A percentile compares a stretch with the other conserved stretches of the same genome.
These are phyloP conservation scores for Epinephelus fuscoguttatus DNA, from an alignment of 2,113 vertebrate genomes.

Conservation along the genomic window DNA sequence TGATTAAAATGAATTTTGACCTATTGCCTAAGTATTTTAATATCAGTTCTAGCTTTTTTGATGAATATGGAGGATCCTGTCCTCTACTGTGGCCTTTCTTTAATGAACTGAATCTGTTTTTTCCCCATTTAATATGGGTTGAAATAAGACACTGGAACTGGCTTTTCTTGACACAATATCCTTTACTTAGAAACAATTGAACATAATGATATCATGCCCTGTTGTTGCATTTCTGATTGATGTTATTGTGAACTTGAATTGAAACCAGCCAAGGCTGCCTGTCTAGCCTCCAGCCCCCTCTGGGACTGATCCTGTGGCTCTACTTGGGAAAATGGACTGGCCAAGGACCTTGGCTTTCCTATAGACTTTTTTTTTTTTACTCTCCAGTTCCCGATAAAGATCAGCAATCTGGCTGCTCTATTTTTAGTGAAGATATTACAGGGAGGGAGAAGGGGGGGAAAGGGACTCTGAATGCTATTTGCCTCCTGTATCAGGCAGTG, in stretches of 20 bases:
- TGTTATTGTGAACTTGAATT: slow-evolving; percentile 19
- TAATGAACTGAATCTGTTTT: not conserved
- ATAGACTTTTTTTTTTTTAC: slow-evolving; percentile 22
- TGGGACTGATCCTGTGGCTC: slow-evolving; percentile 22
- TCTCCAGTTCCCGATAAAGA: slow-evolving; percentile 67
- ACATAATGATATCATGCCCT: not conserved
- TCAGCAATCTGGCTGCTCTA: slow-evolving; percentile 73
- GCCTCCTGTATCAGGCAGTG: slow-evolving; percentile 30
- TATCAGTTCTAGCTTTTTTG: not conserved
- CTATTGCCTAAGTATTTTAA: not conserved
- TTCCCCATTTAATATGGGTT: not conserved
- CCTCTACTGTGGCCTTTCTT: not conserved
- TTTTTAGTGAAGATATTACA: slow-evolving; percentile 66
- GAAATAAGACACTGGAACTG: not conserved
- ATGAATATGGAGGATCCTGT: not conserved
- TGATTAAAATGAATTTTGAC: not conserved
- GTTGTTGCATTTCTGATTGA: slow-evolving; percentile 29
- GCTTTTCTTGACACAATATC: not conserved
- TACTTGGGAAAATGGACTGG: slow-evolving; percentile 33
- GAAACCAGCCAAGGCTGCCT: slow-evolving; percentile 23
- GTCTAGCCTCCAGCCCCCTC: slow-evolving; percentile 16
- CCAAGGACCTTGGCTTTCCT: slow-evolving; percentile 49
- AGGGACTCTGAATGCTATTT: slow-evolving; percentile 29
- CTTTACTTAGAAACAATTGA: not conserved
- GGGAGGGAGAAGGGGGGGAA: slow-evolving; percentile 7